Base-by-base conservation (phyloP, 2,113 vertebrate species). In the Ascaphus truei region DNA sequence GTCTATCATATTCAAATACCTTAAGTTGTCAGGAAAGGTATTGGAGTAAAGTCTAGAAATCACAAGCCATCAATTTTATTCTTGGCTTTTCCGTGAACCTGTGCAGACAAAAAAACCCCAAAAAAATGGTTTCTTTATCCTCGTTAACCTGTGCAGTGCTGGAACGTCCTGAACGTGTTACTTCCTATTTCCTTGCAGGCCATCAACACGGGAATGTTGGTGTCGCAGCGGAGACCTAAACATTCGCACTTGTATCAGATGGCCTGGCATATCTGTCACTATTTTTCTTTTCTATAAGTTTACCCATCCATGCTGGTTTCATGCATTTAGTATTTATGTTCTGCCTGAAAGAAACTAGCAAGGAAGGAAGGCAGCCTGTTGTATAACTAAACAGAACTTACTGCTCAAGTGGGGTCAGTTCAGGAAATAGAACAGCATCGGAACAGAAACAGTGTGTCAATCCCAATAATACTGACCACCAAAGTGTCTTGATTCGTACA, bases 121-220 rank as follows among this genome's bases (percentile, higher is more conserved):
- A n/a, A n/a, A n/a, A n/a, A n/a, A n/a, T n/a, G n/a, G n/a, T n/a
- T n/a, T n/a, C n/a, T n/a, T n/a, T n/a, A n/a, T n/a, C n/a, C n/a
- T n/a, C n/a, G n/a, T n/a, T n/a, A n/a, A n/a, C n/a, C n/a, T n/a
- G n/a, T n/a, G n/a, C n/a, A n/a, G n/a, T n/a, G n/a, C n/a, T n/a
- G n/a, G n/a, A n/a, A n/a, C n/a, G n/a, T 59, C 43, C n/a, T 50
- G 41, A 68, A 59, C 55, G 27, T 31, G 20, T 45, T 37, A 47
- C 43, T 22, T 61, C 67, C 52, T 71, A 71, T 58, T 71, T 71
- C 67, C 52, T 51, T 26, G 31, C 45, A n/a, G 25, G 9, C 45
- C 67, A 33, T 71, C 67, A 71, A 36, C 67, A 25, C 56, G 37
- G 56, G 45, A 61, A 61, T 71, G 67, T 71, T 71, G 60, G 61